A percentile compares a stretch with the other conserved stretches of the same genome.
Evolutionary conservation across 2,113 vertebrate species (phyloP).

Genomic region (Thamnaconus septentrionalis): DNA sequence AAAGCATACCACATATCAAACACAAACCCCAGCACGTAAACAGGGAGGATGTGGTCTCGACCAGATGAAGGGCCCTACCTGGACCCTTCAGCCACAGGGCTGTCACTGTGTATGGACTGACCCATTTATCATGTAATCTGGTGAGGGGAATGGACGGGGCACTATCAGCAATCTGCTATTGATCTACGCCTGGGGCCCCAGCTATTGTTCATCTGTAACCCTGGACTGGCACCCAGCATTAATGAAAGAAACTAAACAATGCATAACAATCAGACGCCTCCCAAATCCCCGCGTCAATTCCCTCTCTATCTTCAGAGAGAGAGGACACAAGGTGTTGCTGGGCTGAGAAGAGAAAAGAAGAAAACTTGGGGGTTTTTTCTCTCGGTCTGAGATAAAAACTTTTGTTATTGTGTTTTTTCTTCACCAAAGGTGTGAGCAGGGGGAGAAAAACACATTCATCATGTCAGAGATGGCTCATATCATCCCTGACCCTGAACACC

Average conservation of each 20-base stretch:
- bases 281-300: conserved; percentile 43
- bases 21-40: background rate
- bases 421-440: conserved; percentile 57
- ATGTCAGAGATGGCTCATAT: conserved; percentile 66
- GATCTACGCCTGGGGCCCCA: conserved; percentile 85
- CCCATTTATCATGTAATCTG: conserved; percentile 99
- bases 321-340: conserved; percentile 40
- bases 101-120: conserved; percentile 88
- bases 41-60: conserved; percentile 6
- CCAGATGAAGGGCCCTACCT: conserved; percentile 63
- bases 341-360: conserved; percentile 30
- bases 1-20: background rate
- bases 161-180: conserved; percentile 99
- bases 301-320: conserved; percentile 33
- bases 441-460: conserved; percentile 73
- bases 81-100: conserved; percentile 78
- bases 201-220: conserved; percentile 96
- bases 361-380: conserved; percentile 33
- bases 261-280: conserved; percentile 85
- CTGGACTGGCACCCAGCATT: conserved; percentile 91
- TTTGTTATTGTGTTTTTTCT: conserved; percentile 73
- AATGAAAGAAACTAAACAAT: conserved; percentile 97
- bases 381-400: conserved; percentile 61
- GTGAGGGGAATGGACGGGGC: conserved; percentile 92
- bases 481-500: conserved; percentile 66